Evolutionary conservation across 92 coral and sea anemone species (phyloP), one percentile per base, ranked within the genome.

Genomic region (Actinostola sp.): DNA sequence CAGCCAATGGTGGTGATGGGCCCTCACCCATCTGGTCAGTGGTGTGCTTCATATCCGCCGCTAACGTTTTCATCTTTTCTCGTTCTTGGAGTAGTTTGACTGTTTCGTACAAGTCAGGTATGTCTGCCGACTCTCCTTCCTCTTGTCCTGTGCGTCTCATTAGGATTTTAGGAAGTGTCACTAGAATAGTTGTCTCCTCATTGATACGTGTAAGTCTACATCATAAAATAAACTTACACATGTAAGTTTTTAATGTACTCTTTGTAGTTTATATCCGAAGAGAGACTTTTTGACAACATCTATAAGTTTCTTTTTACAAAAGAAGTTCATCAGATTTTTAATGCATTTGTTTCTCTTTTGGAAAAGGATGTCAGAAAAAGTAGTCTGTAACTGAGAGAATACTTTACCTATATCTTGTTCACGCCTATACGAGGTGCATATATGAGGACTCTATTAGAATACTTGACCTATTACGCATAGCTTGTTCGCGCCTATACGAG

Each of bases 131-230:
- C 21, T 53, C 30, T 9, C n/a, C 38, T 5, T 39, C 66, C 0
- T 49, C 71, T 1, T 67, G 80, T 2, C 72, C 92, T 33, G 73
- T 65, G 28, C 85, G 86, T 25, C 80, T 75, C 23, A 87, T 39
- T 61, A 87, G 67, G 15, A 75, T 84, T 56, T 75, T 73, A 0
- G 97, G 97, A 41, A 82, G 82, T 2, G 82, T 61, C 25, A 91
- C 82, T 12, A 91, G 67, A 23, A 91, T 49, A 1, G 83, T 90
- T 0, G 92, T 76, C 31, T 90, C 92, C 51, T 90, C 90, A 34
- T 82, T 82, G 12, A 87, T 80, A 42, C 84, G 80, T n/a, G 97
- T 87, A 16, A 90, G 62, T 28, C 97, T 90, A 56, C 2, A 78
- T 36, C 38, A 12, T 16, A 0, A 32, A 23, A 49, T 55, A 12